Conservation (phyloP, 2,797 vertebrate species). For the Tenualosa thibaudeaui region DNA sequence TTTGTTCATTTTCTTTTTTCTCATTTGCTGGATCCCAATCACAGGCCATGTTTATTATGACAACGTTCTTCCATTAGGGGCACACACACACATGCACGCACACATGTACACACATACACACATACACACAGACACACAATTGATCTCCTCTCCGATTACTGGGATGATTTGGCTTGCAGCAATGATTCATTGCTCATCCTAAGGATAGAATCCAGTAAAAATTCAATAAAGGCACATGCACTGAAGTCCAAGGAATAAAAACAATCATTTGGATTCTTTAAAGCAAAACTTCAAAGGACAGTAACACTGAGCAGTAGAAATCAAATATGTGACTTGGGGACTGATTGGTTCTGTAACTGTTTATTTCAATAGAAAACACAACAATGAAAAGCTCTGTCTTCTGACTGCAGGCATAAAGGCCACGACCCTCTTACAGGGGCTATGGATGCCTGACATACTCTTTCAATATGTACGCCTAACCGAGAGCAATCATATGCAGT, state of each 20-base stretch:
- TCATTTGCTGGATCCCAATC: constrained; percentile 37
- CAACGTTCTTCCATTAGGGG: constrained; percentile 17
- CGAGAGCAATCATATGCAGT: background rate
- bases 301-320: background rate
- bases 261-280: constrained; percentile 1
- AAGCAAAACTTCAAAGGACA: background rate
- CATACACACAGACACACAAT: background rate
- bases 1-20: constrained; percentile 29
- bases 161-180: constrained; percentile 34
- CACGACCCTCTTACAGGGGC: background rate
- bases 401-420: background rate
- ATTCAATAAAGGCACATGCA: background rate
- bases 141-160: constrained; percentile 29
- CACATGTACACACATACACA: background rate
- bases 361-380: background rate
- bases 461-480: background rate
- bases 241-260: background rate
- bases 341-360: background rate
- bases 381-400: background rate
- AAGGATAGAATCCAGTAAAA: constrained; percentile 11
- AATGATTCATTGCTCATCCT: constrained; percentile 27
- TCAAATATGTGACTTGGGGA: background rate
- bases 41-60: constrained; percentile 40
- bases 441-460: background rate
- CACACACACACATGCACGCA: too few relatives aligned